Conservation (phyloP, 2,888 invertebrate species). For the Chamaedrilus cognettii region DNA sequence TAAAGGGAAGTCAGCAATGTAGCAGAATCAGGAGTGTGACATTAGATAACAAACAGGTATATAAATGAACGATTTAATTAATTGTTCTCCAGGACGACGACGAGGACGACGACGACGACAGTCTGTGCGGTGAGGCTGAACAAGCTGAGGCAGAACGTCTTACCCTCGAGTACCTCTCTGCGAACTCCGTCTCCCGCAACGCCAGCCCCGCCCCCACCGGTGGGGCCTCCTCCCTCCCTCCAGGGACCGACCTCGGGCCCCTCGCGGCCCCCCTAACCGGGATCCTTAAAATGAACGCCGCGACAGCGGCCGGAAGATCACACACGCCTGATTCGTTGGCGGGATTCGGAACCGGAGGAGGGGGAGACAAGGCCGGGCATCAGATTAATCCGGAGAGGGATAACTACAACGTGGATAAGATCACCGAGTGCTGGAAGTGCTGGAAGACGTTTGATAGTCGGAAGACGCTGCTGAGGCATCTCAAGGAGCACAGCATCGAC, state of each 20-base stretch:
- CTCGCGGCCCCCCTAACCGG: not conserved
- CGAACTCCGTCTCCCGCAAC: not conserved
- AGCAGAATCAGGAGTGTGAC: too few relatives aligned
- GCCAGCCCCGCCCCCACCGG: not conserved
- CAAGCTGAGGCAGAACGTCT: not conserved
- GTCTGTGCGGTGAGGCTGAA: not conserved
- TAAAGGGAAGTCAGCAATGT: too few relatives aligned
- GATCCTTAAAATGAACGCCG: not conserved
- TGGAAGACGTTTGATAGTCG: conserved; percentile 45
- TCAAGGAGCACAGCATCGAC: conserved; percentile 56
- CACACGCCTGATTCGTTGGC: not conserved
- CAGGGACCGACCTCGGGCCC: not conserved
- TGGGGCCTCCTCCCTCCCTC: not conserved
- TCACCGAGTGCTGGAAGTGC: conserved; percentile 55
- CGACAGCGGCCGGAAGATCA: too few relatives aligned
- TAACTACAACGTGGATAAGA: conserved; percentile 56
- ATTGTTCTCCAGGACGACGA: conserved; percentile 11
- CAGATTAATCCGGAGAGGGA: conserved; percentile 52
- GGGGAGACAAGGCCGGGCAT: not conserved
- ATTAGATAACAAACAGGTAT: too few relatives aligned
- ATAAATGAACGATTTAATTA: too few relatives aligned
- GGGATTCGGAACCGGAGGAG: too few relatives aligned
- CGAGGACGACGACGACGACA: conserved; percentile 4
- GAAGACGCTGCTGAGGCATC: conserved; percentile 50
- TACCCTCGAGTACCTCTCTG: conserved; percentile 1